phyloP scores from a whole-genome alignment of 2,113 vertebrate species.

The Eidolon helvum region DNA sequence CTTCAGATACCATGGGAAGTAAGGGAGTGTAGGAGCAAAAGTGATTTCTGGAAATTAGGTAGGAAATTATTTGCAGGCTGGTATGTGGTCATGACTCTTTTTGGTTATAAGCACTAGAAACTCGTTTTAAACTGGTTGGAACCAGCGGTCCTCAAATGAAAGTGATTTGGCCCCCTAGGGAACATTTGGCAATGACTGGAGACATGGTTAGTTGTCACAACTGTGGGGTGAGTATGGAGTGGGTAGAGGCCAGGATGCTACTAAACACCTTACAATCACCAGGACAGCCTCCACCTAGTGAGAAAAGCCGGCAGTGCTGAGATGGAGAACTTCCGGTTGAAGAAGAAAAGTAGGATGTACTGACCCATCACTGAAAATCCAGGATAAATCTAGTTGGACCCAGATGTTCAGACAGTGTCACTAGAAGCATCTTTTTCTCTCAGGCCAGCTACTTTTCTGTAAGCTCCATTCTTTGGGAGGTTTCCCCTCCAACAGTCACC shows the following conservation, averaged over 20 bases:
- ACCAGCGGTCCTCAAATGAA: neutral
- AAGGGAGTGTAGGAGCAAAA: neutral
- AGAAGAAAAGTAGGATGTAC: neutral
- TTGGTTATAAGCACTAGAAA: neutral
- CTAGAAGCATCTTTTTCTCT: neutral
- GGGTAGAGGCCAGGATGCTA: neutral
- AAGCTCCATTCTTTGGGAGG: neutral
- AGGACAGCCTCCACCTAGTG: no score
- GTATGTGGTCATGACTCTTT: neutral
- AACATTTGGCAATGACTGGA: neutral
- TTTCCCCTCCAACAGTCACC: neutral
- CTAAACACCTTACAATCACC: neutral
- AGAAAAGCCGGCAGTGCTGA: neutral
- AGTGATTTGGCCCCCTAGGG: neutral
- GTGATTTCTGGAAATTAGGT: neutral
- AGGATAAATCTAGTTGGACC: neutral
- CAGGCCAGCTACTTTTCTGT: neutral
- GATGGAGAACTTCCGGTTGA: neutral
- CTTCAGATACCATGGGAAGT: neutral
- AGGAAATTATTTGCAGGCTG: neutral
- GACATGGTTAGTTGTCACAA: neutral
- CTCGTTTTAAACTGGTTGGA: neutral
- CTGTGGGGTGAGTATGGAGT: neutral
- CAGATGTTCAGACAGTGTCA: neutral
- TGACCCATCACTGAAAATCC: neutral